Base-by-base conservation (phyloP, 2,888 invertebrate species). In the Lasioglossum pauxillum region DNA sequence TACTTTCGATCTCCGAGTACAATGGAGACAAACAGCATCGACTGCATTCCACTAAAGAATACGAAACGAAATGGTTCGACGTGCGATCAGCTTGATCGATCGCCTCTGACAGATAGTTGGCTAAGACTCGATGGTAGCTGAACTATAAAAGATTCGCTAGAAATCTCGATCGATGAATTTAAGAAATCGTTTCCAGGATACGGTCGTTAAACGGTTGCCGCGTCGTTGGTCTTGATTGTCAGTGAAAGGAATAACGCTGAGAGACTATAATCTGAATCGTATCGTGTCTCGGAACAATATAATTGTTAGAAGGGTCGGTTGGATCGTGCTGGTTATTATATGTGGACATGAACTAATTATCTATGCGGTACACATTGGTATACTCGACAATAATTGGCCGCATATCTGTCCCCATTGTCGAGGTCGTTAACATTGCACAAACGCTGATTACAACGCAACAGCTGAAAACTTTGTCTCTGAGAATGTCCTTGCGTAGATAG, bases 401-500 rank as follows among this genome's bases (percentile, higher is more conserved):
- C 84, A 41, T 88, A 86, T 86, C 85, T 88, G 90, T 90, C 89
- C 90, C 80, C 87, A 88, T 88, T 88, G 90, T 81, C 90, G 90
- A 90, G 90, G 90, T 88, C 90, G 84, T 84, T 87, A 88, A 81
- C 89, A 82, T 89, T 87, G 81, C 88, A 83, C 84, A 83, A 84
- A 87, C 83, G 38, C 38, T 14, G 86, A 82, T 84, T 84, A 88
- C 84, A 57, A 23, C 77, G 84, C 72, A 78, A 74, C 80, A 83
- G 78, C 83, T 88, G 86, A 90, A 89, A 90, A 84, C 75, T 84
- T 85, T 23, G 73, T 80, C 82, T 83, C 82, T 72, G 83, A 77
- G 89, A 76, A 80, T 88, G 90, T 90, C 90, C 90, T 90, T 90
- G 90, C 84, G 75, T 84, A 78, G 90, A 90, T 85, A 83, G 83